Evolutionary conservation across 2,797 vertebrate genomes (phyloP).

Genomic region (Sebastes jordani): DNA sequence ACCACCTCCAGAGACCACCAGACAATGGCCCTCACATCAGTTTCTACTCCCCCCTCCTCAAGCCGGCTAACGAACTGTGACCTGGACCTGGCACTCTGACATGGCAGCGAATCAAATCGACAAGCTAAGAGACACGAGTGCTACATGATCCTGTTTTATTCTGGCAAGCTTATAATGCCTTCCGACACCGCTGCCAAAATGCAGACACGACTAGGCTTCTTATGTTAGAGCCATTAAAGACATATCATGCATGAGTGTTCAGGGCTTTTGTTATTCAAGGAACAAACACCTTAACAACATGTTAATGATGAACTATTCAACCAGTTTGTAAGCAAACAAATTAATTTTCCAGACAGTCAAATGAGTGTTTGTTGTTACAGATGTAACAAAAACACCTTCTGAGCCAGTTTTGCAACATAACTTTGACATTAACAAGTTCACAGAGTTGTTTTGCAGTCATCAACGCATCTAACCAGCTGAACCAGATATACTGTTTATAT

Average conservation of each 20-base stretch:
- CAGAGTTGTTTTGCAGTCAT: conserved; percentile 39
- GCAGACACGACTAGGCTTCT: neutral
- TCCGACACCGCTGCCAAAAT: conserved; percentile 16
- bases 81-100: conserved; percentile 62
- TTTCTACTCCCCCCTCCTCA: conserved; percentile 32
- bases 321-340: neutral
- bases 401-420: neutral
- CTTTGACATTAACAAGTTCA: conserved; percentile 14
- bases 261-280: neutral
- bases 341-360: neutral
- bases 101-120: conserved; percentile 51
- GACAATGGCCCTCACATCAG: conserved; percentile 66
- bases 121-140: conserved; percentile 46
- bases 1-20: conserved; percentile 58
- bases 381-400: conserved; percentile 6
- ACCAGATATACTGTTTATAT: conserved; percentile 16
- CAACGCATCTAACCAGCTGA: conserved; percentile 26
- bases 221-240: neutral
- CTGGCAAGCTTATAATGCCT: conserved; percentile 22
- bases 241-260: neutral
- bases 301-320: neutral
- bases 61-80: conserved; percentile 56
- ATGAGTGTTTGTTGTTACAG: neutral
- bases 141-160: conserved; percentile 53
- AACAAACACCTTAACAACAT: neutral